Evolutionary conservation across 1,140 invertebrate genomes (phyloP).

Genomic region (Ladona fulva): DNA sequence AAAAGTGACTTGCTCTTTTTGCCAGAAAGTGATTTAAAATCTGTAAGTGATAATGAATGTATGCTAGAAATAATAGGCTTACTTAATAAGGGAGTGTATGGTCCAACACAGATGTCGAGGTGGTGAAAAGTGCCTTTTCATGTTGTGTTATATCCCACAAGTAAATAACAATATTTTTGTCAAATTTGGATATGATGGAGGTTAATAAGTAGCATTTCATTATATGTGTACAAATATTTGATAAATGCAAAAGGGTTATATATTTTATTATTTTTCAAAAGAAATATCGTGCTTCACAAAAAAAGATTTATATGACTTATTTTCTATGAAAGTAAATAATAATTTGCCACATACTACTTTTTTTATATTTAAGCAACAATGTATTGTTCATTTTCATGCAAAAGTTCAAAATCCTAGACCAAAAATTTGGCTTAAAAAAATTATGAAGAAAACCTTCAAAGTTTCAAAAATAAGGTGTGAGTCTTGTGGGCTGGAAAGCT

Average conservation of each 20-base stretch:
- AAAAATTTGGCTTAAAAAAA: no score
- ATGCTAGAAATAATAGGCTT: not conserved
- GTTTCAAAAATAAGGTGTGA: not conserved
- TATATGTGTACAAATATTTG: not conserved
- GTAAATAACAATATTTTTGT: not conserved
- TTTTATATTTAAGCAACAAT: no score
- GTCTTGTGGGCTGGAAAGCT: not conserved
- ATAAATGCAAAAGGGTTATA: not conserved
- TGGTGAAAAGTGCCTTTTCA: not conserved
- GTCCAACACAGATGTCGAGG: not conserved
- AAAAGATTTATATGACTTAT: no score
- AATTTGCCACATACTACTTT: not conserved
- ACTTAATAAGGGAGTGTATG: not conserved
- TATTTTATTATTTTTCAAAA: not conserved
- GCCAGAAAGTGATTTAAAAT: not conserved
- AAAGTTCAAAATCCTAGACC: not conserved
- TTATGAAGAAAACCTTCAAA: not conserved
- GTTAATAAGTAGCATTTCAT: not conserved
- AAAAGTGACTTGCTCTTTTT: not conserved
- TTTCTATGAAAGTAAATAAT: not conserved
- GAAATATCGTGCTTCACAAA: not conserved
- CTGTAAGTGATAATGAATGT: not conserved
- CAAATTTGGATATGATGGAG: not conserved
- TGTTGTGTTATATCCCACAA: not conserved
- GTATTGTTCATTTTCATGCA: not conserved